These are phyloP conservation scores for Patiria pectinifera DNA, from an alignment of 53 echinoderm and acorn worm genomes.

Conservation along the genomic window DNA sequence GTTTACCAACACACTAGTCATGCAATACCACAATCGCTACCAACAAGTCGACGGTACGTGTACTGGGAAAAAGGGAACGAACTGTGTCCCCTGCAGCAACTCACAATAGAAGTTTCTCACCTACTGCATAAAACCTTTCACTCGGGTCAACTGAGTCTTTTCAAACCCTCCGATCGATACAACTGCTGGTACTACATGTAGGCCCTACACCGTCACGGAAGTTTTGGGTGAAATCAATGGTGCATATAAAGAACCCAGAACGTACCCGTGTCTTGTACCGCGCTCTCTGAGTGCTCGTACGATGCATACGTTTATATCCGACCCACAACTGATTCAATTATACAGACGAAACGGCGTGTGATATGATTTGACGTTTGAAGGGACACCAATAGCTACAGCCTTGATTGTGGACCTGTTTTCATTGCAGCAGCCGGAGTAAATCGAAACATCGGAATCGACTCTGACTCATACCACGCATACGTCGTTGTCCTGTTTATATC, in stretches of 20 bases:
- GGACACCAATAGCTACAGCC: not conserved
- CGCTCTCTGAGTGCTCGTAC: not conserved
- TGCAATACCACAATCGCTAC: not conserved
- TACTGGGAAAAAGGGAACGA: not conserved
- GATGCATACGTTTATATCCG: not conserved
- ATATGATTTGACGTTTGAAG: conserved; percentile 6
- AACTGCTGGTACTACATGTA: not conserved
- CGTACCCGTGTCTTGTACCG: not conserved
- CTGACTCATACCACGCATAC: conserved; percentile 19
- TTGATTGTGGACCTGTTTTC: not conserved
- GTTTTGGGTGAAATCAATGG: not conserved
- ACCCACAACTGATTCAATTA: not conserved
- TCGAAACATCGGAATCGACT: not conserved
- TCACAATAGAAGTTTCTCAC: conserved; percentile 16
- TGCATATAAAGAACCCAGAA: not conserved
- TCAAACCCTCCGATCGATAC: not conserved
- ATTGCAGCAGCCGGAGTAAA: not conserved
- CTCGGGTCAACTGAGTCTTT: not conserved
- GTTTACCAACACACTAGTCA: not conserved
- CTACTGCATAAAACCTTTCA: not conserved
- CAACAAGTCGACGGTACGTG: not conserved
- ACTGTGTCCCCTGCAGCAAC: not conserved
- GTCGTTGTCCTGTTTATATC: not conserved
- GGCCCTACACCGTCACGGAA: not conserved
- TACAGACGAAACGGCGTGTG: not conserved